Percentiles rank a stretch among this genome's conserved stretches.
These are phyloP conservation scores for Pithys albifrons DNA, from an alignment of 2,113 vertebrate genomes.

Conservation along the genomic window DNA sequence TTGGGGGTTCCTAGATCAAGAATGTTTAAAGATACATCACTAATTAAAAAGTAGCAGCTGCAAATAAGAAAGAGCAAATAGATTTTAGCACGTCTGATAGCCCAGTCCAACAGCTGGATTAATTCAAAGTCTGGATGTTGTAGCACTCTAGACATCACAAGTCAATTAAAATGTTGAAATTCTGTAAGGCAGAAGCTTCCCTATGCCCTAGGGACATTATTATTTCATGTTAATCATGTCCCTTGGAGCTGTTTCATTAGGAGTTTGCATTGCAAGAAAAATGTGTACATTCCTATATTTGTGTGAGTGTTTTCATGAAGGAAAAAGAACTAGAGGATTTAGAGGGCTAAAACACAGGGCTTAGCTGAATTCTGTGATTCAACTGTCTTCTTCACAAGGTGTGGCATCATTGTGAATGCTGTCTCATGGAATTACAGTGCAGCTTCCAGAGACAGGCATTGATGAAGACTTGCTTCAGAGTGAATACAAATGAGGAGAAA, in stretches of 20 bases:
- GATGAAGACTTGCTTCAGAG: not conserved
- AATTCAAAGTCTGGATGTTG: conserved; percentile 16
- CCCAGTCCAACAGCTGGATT: conserved; percentile 10
- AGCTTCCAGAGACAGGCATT: not conserved
- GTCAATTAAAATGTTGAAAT: conserved; percentile 53
- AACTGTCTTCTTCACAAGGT: not conserved
- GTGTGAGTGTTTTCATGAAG: not conserved
- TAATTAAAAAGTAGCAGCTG: not conserved
- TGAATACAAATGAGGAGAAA: not conserved
- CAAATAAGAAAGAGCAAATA: not conserved
- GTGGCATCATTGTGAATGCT: not conserved
- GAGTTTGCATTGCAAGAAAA: conserved; percentile 36
- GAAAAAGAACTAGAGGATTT: conserved; percentile 15
- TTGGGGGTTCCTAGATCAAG: not conserved
- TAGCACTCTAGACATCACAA: not conserved
- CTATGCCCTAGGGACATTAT: conserved; percentile 29
- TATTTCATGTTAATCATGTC: conserved; percentile 70
- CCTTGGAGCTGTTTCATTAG: conserved; percentile 52
- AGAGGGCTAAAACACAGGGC: not conserved
- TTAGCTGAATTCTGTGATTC: conserved; percentile 7
- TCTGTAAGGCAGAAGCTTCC: not conserved
- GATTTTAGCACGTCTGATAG: not conserved
- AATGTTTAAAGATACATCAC: not conserved
- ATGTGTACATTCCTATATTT: conserved; percentile 17
- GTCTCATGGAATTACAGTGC: not conserved